Base-by-base conservation (phyloP, 37 sponge, comb jelly and placozoan species). In the Amphimedon queenslandica region DNA sequence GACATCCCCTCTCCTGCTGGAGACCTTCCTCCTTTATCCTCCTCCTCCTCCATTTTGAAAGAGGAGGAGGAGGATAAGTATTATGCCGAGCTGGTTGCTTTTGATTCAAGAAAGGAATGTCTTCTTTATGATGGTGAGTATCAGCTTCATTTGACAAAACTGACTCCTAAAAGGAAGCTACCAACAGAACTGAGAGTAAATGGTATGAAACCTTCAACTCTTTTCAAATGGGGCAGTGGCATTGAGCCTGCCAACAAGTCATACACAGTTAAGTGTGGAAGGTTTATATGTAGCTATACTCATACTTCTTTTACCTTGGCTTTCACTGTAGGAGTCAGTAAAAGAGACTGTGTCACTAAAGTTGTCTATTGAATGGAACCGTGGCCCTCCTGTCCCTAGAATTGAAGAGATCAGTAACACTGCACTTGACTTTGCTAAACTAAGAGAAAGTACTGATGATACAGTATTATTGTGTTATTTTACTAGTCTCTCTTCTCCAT, bases 81-180 rank as follows among this genome's bases (percentile, higher is more conserved):
- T 31, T 39, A 29, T 58, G 81, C 90, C 8, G 79, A 80, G 66
- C 72, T 89, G 40, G 81, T 76, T 1, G 73, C 80, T 31, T 89
- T 76, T 58, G 90, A 89, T 67, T 89, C 90, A 5, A 29, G 85
- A 2, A 75, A 75, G 20, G 64, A 67, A 25, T 85, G 91, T 40
- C 79, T 90, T 36, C 69, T 90, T 0, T 47, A 74, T 2, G 80
- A 80, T 42, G 91, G 91, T 0, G 58, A 85, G 41, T 85, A 85
- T 47, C 36, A 77, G 18, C 3, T 90, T 16, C 57, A 74, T 27
- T 63, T 90, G 84, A 71, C 73, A 64, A 56, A 40, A 8, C 67
- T 72, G 40, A 28, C 33, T 13, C 25, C 37, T 25, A 57, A 41
- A 1, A 47, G 37, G 0, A 74, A 67, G 35, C n/a, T 16, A 11